phyloP scores from a whole-genome alignment of 2,797 vertebrate species.

The Tangara arthus region DNA sequence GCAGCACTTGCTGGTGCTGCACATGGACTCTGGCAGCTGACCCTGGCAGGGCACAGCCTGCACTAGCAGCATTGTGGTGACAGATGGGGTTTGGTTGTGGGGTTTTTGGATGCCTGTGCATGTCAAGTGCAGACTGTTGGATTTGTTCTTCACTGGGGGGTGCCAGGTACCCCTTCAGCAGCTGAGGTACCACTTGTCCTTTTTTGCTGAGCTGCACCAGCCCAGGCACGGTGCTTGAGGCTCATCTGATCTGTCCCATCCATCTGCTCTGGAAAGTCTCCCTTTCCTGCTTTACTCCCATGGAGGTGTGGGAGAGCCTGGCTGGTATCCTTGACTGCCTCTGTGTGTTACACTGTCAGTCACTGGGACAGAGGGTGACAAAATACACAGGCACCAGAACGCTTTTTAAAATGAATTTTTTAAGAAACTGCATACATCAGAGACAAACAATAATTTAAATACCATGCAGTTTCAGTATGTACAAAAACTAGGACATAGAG shows the following conservation, averaged over 20 bases:
- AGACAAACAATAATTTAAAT: constrained; percentile 92
- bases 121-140: background rate
- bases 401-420: constrained; percentile 77
- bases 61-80: accelerated
- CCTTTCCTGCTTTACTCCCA: background rate
- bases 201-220: background rate
- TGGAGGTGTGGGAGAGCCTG: background rate
- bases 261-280: background rate
- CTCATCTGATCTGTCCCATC: background rate
- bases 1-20: background rate
- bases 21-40: background rate
- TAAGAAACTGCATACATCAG: constrained; percentile 92
- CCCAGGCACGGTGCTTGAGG: accelerated
- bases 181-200: background rate
- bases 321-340: background rate
- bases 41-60: background rate
- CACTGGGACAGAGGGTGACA: background rate
- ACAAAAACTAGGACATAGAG: constrained; percentile 80
- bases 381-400: constrained; percentile 37
- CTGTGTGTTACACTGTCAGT: accelerated
- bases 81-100: background rate
- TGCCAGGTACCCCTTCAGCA: background rate
- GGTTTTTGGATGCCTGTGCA: background rate
- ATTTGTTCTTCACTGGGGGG: background rate
- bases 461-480: constrained; percentile 90